Evolutionary conservation across 2,797 vertebrate species (phyloP), one percentile per base, ranked within the genome.

Genomic region (Hippocampus kuda): DNA sequence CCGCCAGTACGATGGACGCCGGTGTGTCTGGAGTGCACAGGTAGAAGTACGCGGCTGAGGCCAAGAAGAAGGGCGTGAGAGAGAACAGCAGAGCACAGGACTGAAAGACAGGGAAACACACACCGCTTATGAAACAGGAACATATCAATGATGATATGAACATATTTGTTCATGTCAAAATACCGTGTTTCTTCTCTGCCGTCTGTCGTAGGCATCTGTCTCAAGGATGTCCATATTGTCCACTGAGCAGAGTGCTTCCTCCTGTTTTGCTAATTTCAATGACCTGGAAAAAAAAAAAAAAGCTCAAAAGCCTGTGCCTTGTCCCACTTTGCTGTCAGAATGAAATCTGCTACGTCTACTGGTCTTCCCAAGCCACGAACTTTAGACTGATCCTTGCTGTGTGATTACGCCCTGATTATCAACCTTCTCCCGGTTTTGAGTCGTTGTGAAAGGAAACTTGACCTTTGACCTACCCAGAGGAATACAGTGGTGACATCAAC

Each of bases 141-240:
- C 5, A 56, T 2, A 42, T n/a, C 7, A n/a, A 24, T 3, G 15
- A 44, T 18, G 3, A n/a, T 24, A 4, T 18, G 2, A 42, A 56
- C 4, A 34, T 41, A 22, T 53, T 12, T 3, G 27, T 26, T 18
- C 62, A 60, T n/a, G 61, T 2, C 24, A 24, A 64, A 22, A 0
- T 86, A 93, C 92, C 89, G 73, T 86, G 48, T 91, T 89, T 78
- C 91, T 91, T 78, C 68, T 88, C 74, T 88, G 83, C 71, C 85
- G 83, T 67, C 84, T 84, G 80, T 92, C 88, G 18, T 83, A 92
- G 41, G 87, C 89, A 2, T 87, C 62, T 4, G 91, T 92, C 57
- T 92, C 91, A 48, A 93, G 85, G 78, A 93, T 93, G 80, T 93
- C 91, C 92, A 93, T 93, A 56, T 83, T 79, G 66, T 77, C 69